These are phyloP conservation scores for Stictocephala bisonia DNA, from an alignment of 2,888 invertebrate species.

Conservation along the genomic window DNA sequence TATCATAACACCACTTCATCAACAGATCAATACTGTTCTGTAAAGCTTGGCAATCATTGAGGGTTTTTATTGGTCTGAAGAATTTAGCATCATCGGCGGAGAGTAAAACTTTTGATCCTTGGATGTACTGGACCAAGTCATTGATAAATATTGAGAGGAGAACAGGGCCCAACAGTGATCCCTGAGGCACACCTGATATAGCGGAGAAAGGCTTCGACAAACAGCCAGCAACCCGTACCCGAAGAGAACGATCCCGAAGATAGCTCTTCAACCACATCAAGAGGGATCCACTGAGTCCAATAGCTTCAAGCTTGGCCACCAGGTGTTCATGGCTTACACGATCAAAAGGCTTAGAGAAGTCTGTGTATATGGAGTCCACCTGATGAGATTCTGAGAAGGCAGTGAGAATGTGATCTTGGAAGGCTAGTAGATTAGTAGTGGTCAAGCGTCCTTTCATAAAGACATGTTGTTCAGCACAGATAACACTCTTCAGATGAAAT, in stretches of 20 bases:
- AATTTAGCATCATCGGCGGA: not conserved
- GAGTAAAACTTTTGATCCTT: not conserved
- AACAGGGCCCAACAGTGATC: not conserved
- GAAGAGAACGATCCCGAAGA: not conserved
- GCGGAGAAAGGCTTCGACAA: not conserved
- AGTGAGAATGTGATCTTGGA: not conserved
- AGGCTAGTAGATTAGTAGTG: not conserved
- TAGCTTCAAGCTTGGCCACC: not conserved
- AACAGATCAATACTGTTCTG: not conserved
- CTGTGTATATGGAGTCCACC: not conserved
- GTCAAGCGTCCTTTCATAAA: not conserved
- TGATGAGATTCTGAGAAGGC: slow-evolving; percentile 1
- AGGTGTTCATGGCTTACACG: not conserved
- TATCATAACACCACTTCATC: too few relatives aligned
- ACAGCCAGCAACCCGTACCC: slow-evolving; percentile 1
- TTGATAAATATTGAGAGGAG: not conserved
- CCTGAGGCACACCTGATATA: not conserved
- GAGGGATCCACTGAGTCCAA: not conserved
- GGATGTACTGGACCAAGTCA: not conserved
- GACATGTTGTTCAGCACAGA: not conserved
- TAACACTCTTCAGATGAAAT: not conserved
- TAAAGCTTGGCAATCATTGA: not conserved
- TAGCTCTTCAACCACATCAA: too few relatives aligned
- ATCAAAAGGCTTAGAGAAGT: too few relatives aligned
- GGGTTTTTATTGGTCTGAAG: not conserved